Percentiles rank a stretch among this genome's conserved stretches.
Evolutionary conservation across 2,888 invertebrate species (phyloP).

Genomic region (Caenorhabditis afra): DNA sequence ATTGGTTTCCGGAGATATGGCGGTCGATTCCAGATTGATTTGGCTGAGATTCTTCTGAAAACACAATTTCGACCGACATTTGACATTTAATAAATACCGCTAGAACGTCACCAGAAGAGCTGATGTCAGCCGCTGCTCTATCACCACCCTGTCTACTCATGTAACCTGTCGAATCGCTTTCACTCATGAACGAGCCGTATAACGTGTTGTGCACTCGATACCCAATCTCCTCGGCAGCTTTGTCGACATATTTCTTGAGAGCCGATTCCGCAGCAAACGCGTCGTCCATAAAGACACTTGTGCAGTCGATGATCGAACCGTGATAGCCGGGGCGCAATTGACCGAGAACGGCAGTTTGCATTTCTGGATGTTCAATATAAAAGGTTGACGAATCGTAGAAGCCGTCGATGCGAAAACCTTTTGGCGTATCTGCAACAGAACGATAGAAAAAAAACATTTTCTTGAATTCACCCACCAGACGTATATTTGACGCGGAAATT

Average conservation of each 20-base stretch:
- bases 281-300: constrained; percentile 24
- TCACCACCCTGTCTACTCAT: too few species aligned
- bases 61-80: too few species aligned
- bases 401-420: constrained; percentile 6
- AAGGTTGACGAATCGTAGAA: constrained; percentile 15
- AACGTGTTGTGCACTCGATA: constrained; percentile 17
- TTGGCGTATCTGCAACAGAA: constrained; percentile 11
- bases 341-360: constrained; percentile 20
- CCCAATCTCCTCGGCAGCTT: constrained; percentile 20
- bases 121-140: too few species aligned
- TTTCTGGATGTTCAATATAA: constrained; percentile 5
- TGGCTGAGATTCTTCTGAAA: too few species aligned
- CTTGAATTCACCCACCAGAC: background rate
- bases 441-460: background rate
- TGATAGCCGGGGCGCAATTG: constrained; percentile 41
- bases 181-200: constrained; percentile 20
- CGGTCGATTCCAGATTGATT: too few species aligned
- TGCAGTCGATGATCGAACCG: constrained; percentile 15
- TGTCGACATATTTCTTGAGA: constrained; percentile 18
- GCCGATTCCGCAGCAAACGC: constrained; percentile 16
- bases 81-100: too few species aligned
- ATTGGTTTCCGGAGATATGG: too few species aligned
- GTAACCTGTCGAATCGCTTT: background rate
- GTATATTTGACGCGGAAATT: constrained; percentile 26
- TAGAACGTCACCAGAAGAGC: too few species aligned